Evolutionary conservation across 2,888 invertebrate genomes (phyloP), one percentile per base, ranked within the genome.

Genomic region (Thereva nobilitata): DNA sequence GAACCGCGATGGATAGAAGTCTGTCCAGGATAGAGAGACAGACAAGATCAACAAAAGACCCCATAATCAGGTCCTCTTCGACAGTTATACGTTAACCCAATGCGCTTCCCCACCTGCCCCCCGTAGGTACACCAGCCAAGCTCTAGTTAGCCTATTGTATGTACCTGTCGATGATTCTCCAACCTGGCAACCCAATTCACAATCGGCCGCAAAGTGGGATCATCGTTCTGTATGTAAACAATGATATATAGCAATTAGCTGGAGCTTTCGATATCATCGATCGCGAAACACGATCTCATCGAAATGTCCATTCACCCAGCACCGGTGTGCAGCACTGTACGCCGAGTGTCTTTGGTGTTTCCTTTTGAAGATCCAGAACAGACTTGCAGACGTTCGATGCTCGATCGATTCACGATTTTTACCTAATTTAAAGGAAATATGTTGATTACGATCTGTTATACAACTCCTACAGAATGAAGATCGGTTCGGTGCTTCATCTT

Each of bases 211-310:
- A 44, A 23, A 49, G 49, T 23, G 38, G 8, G 40, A 47, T 23
- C 10, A 8, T 35, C 52, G 44, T 23, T 50, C 44, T 41, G 41
- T 37, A 54, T 56, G 57, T 67, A 67, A 67, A 67, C 59, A 67
- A 61, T 67, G 67, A 61, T 61, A 40, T 53, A 59, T 54, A 67
- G 67, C 67, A 67, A 67, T 67, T 67, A 67, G 67, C 42, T 50
- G 45, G 7, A 54, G 53, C 47, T 67, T 67, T 54, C 59, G 52
- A 61, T 61, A 59, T 67, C 59, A 42, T 59, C 53, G 61, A 67
- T 67, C 67, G 67, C 54, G 40, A 67, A 47, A 67, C 67, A 61
- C 61, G 61, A 67, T 67, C 67, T 67, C 61, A 52, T 61, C 53
- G 57, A 56, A 23, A n/a, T 55, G 49, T 41, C 66, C 50, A 66